Base-by-base conservation (phyloP, 2,888 invertebrate genomes). In the Drosophila flavopinicola region DNA sequence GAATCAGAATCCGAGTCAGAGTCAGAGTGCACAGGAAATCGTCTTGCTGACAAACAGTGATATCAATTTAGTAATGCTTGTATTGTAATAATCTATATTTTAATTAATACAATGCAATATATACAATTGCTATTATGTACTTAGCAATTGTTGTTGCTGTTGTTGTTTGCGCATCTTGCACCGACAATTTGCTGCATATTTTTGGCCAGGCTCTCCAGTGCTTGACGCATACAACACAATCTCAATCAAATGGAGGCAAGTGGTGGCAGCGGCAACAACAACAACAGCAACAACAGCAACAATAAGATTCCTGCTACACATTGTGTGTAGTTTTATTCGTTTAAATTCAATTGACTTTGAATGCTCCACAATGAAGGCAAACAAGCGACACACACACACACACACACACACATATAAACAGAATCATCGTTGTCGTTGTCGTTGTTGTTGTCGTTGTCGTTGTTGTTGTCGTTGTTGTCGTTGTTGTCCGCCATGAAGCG, bases 261-360 rank as follows among this genome's bases (percentile, higher is more conserved):
- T 71, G 76, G 66, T 66, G 63, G 48, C 68, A 68, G 49, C 58
- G 58, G 35, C 67, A 74, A 47, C 71, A 71, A 61, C 58, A 60
- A 53, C 48, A 66, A 49, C 51, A 65, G 47, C 25, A 52, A 32
- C 41, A 54, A 49, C 15, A 37, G 2, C 39, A 58, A 23, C 56
- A 53, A 66, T 61, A 70, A 65, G 60, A 76, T 66, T 67, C 60
- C 73, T 67, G 54, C 54, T 58, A 59, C 63, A 65, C 56, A 67
- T 61, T 84, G 80, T 80, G 51, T 80, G 80, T 80, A 82, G 78
- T 85, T 80, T 78, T 78, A 80, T 80, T 80, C 80, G 85, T 85
- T 82, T 85, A 82, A 82, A 82, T 85, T 82, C 80, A 82, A 82
- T 82, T 82, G 80, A 85, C 85, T 82, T 82, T 82, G 80, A 80